Evolutionary conservation across 2,888 invertebrate genomes (phyloP), one percentile per base, ranked within the genome.

Genomic region (Monochamus alternatus): DNA sequence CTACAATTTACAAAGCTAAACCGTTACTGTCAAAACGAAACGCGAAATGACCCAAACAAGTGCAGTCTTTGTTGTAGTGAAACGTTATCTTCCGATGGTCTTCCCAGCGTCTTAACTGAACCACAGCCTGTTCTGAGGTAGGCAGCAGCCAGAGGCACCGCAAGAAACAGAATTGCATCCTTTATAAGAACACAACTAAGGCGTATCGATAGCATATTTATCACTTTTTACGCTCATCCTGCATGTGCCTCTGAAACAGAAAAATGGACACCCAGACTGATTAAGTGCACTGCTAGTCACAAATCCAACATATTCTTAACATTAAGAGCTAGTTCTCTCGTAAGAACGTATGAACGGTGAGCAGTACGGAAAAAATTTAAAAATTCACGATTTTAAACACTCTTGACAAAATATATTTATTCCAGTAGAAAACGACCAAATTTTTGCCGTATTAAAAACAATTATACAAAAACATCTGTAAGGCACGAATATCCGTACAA

Each of bases 241-340:
- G 93, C 94, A 94, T 93, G 94, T 95, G 95, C 95, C 95, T 95
- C 95, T 95, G 95, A 94, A 94, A 91, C 93, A 91, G 89, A 88
- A 84, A 90, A 81, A 89, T 89, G 89, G 90, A 89, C 88, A 88
- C 89, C 90, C 89, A 89, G 89, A 90, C 90, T 90, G 89, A 90
- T 90, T 88, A 90, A 77, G 22, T 22, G 22, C 5, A 55, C n/a
- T 22, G 55, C 5, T n/a, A 14, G 38, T 76, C 76, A 70, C 55
- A 70, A 38, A 60, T 52, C 22, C 22, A 22, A 66, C 38, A 38
- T 38, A 38, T 38, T 22, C 55, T 55, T 55, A 14, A 55, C 55
- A 55, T 30, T 31, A 66, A 30, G 47, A 8, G 22, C 22, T 22
- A 52, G 38, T 38, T 38, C 38, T 38, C 38, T 38, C 7, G 2